Evolutionary conservation across 1,140 invertebrate genomes (phyloP).

Genomic region (Drosophila aff.): DNA sequence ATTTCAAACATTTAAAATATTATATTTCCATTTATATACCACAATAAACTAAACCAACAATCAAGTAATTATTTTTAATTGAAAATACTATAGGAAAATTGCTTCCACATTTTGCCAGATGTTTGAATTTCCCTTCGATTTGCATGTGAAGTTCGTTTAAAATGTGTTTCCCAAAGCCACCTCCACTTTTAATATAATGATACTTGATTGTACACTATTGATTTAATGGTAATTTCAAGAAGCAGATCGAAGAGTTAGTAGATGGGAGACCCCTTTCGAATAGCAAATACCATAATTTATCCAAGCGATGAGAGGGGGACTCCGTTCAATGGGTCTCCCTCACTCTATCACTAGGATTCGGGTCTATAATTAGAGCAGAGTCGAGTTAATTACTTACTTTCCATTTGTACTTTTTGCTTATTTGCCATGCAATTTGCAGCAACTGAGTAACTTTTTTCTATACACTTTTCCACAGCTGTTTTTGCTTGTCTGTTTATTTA

Average conservation of each 20-base stretch:
- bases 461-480: slow-evolving; percentile 8
- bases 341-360: slow-evolving; percentile 2
- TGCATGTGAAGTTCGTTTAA: slow-evolving; percentile 16
- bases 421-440: slow-evolving; percentile 6
- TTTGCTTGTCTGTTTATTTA: slow-evolving; percentile 2
- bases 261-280: neutral
- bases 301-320: neutral
- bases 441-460: slow-evolving; percentile 25
- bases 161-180: slow-evolving; percentile 2
- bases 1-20: neutral
- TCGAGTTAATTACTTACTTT: slow-evolving; percentile 52
- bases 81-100: slow-evolving; percentile 1
- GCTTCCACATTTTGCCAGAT: neutral
- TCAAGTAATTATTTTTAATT: slow-evolving; percentile 1
- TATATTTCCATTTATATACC: neutral
- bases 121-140: slow-evolving; percentile 14
- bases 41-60: neutral
- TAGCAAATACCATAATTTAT: slow-evolving; percentile 21
- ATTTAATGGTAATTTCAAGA: slow-evolving; percentile 16
- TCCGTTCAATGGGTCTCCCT: slow-evolving; percentile 3
- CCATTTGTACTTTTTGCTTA: slow-evolving; percentile 24
- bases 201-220: slow-evolving; percentile 30
- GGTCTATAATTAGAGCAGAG: slow-evolving; percentile 40
- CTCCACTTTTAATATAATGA: slow-evolving; percentile 9
- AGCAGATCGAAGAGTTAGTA: neutral